A percentile compares a stretch with the other conserved stretches of the same genome.
Conservation (phyloP, 2,888 invertebrate species). For the Drosophila rubida region DNA sequence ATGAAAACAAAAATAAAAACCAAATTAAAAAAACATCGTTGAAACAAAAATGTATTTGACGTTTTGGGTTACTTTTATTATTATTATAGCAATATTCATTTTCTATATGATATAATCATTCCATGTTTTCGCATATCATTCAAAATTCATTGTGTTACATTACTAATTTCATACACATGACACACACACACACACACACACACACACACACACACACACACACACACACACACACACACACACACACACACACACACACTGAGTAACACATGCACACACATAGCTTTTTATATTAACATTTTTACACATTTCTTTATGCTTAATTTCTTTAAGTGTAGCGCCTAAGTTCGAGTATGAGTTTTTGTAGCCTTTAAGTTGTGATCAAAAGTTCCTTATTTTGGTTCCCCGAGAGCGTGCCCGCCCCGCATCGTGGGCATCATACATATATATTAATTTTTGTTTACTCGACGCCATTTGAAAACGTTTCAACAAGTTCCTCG, state of each 20-base stretch:
- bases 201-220: slow-evolving; percentile 18
- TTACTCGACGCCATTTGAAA: slow-evolving; percentile 69
- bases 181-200: slow-evolving; percentile 9
- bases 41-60: slow-evolving; percentile 32
- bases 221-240: slow-evolving; percentile 15
- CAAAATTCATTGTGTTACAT: slow-evolving; percentile 80
- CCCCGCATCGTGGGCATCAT: slow-evolving; percentile 63
- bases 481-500: slow-evolving; percentile 76
- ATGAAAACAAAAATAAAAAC: slow-evolving; percentile 52
- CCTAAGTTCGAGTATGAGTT: slow-evolving; percentile 41
- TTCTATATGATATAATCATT: not conserved
- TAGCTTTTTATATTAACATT: slow-evolving; percentile 34
- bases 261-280: slow-evolving; percentile 16
- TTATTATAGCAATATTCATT: slow-evolving; percentile 5
- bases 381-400: slow-evolving; percentile 83
- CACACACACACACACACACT: slow-evolving; percentile 10
- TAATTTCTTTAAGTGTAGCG: slow-evolving; percentile 46
- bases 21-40: slow-evolving; percentile 41
- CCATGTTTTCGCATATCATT: slow-evolving; percentile 65
- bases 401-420: slow-evolving; percentile 71
- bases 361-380: slow-evolving; percentile 74
- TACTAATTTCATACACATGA: slow-evolving; percentile 20
- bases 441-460: slow-evolving; percentile 40
- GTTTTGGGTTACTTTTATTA: slow-evolving; percentile 44
- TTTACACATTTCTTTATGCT: slow-evolving; percentile 8